Base-by-base conservation (phyloP, 2,888 invertebrate genomes). In the Apotomis capreana region DNA sequence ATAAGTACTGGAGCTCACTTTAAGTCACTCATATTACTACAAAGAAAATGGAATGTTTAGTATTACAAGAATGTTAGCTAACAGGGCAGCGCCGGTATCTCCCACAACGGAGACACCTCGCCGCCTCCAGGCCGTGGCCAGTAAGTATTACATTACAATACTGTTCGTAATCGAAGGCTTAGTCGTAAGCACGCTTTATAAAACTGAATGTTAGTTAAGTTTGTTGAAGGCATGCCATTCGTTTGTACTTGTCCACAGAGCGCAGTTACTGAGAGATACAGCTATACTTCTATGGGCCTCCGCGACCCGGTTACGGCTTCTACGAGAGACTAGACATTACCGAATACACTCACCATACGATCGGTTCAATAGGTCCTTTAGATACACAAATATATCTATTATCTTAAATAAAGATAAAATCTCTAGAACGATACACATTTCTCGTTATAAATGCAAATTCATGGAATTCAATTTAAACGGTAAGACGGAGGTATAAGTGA, bases 381-480 rank as follows among this genome's bases (percentile, higher is more conserved):
- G 85, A 88, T 85, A 85, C 83, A 83, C 63, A 72, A 72, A 72
- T 85, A 87, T 80, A 86, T 85, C 89, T 91, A 88, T 83, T 89
- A 90, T 87, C 90, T 91, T 90, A 92, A 90, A 89, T 88, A 89
- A 89, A 88, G 89, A 89, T 90, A 90, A 89, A 91, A 91, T 91
- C 91, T 92, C 90, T 92, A 92, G 90, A 89, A 92, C 91, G 88
- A 91, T 89, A 92, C 87, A 90, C 90, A 90, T 90, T 91, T 92
- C 73, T 69, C 90, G 89, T 88, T 91, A 91, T 91, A 92, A 92
- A 93, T 93, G 93, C 93, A 93, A 92, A 92, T 93, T 93, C 92
- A 92, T 91, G 92, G 92, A 93, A 93, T 93, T 92, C 92, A 92
- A 91, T 88, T 88, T 84, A 88, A 84, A 79, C 81, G 82, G 85